Base-by-base conservation (phyloP, 2,888 invertebrate species). In the Protophormia terraenovae region DNA sequence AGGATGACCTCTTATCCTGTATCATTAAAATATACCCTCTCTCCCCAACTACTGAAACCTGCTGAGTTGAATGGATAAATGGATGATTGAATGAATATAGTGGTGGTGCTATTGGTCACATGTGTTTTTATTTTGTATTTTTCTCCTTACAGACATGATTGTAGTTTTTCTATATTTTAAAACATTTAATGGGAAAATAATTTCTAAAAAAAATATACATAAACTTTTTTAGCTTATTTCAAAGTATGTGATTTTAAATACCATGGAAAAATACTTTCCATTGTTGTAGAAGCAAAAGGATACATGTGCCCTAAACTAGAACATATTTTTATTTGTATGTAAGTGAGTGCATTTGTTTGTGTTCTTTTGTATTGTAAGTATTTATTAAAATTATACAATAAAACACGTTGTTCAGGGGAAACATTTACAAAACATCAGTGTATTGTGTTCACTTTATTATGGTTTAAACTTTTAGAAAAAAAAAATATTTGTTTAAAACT, bases 331-430 rank as follows among this genome's bases (percentile, higher is more conserved):
- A n/a, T n/a, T n/a, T 41, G 47, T 45, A 45, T 45, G 12, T 45
- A 1, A 7, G 16, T 45, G 16, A 19, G 19, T 27, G 35, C 41
- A 35, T 47, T 50, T 71, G 62, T 72, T 71, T 72, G 71, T 35
- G 58, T 66, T 29, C 14, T 47, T n/a, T n/a, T 53, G 50, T 60
- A 53, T 83, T 71, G 24, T 35, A 55, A 72, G 76, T 82, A 82
- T 82, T 82, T 82, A 82, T 82, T 75, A 85, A 85, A 78, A 82
- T 85, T 85, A 85, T 66, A 85, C 82, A 85, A 85, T 82, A 82
- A 78, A 76, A 85, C 85, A 85, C 85, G 62, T 79, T 82, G 75
- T 22, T 50, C 47, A 58, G 78, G 85, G 75, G 82, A 78, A 85
- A 85, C 85, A 85, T 82, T 85, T 85, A 82, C 85, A 82, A 85